Base-by-base conservation (phyloP, 2,113 vertebrate species). In the Saguinus imperator region DNA sequence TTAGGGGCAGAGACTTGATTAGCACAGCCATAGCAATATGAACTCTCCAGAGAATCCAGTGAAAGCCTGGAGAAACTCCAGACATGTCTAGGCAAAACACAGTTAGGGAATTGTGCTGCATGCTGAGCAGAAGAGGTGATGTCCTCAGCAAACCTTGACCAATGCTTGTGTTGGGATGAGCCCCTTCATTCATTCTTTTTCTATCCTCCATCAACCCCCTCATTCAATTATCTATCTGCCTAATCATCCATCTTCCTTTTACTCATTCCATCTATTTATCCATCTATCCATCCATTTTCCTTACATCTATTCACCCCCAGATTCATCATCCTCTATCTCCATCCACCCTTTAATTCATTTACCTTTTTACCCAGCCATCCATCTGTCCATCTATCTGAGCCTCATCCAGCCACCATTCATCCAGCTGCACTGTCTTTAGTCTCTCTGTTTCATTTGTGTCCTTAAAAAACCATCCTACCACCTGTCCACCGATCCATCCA, bases 1-100 rank as follows among this genome's bases (percentile, higher is more conserved):
- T 77, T 91, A 96, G 29, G 75, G 57, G 76, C 16, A 91, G 43
- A 95, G 81, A 45, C 70, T 91, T 96, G 66, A 96, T 77, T 77
- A 95, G 75, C 95, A 76, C 0, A 92, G 21, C 57, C 72, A 81
- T 0, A 32, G 58, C 32, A 16, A 8, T 29, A 40, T 92, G 70
- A 84, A 72, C 45, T 50, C 87, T 81, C 80, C 27, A n/a, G 89
- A 77, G 45, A 82, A 91, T 23, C 8, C 89, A 82, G 0, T 6
- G 12, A 73, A 70, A 86, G 66, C 48, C 88, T 75, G 40, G 73
- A 91, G 55, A 93, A 29, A 14, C 37, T 76, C 61, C 50, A 89
- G 64, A 64, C 55, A 29, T 21, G 35, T 58, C 87, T 81, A 64
- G 35, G 50, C 90, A 70, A 58, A 81, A 55, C 57, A 64, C 48